These are phyloP conservation scores for Epinephelus fuscoguttatus DNA, from an alignment of 2,113 vertebrate genomes.

Conservation along the genomic window DNA sequence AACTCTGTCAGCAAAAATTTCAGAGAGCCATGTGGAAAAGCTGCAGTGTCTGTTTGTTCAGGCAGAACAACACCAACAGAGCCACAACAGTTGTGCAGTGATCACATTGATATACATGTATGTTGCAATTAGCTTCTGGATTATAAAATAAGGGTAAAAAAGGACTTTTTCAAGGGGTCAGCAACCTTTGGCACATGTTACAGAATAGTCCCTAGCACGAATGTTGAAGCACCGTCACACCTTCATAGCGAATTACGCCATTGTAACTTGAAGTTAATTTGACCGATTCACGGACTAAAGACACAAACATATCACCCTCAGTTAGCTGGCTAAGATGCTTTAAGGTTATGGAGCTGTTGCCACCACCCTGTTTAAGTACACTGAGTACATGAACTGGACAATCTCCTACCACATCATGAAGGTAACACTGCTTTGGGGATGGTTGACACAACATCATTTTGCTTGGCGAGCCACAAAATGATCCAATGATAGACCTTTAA, in stretches of 20 bases:
- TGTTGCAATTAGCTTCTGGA: background rate
- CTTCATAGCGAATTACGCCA: background rate
- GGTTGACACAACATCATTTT: background rate
- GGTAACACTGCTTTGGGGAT: background rate
- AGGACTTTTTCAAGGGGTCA: background rate
- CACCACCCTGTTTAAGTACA: background rate
- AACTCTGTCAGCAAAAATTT: constrained; percentile 77
- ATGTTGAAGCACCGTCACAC: background rate
- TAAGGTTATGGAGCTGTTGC: background rate
- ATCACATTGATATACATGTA: background rate
- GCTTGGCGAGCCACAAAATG: background rate
- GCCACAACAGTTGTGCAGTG: background rate
- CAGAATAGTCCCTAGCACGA: background rate
- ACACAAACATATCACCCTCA: background rate
- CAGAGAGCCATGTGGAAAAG: constrained; percentile 55
- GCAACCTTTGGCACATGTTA: background rate
- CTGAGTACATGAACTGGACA: background rate
- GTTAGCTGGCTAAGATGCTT: background rate
- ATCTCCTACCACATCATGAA: background rate
- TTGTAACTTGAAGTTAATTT: background rate
- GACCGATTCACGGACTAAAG: background rate
- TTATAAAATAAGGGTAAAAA: background rate
- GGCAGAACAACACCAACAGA: constrained; percentile 18
- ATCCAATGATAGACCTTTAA: background rate
- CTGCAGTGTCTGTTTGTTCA: constrained; percentile 24